Evolutionary conservation across 2,113 vertebrate species (phyloP), one percentile per base, ranked within the genome.

Genomic region (Megaceryle torquata): DNA sequence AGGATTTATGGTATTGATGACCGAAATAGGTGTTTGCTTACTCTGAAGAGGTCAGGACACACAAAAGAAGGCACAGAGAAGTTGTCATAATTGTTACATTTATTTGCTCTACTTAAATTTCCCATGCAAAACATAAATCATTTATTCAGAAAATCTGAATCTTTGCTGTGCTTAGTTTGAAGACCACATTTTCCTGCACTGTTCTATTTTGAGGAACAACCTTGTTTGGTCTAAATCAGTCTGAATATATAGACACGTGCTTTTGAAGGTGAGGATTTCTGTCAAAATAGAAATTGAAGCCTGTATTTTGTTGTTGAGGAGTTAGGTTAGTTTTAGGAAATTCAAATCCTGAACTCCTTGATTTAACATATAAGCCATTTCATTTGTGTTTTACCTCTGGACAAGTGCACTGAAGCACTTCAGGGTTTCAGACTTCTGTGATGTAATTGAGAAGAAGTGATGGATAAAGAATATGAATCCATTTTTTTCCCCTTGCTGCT

Each of bases 361-460:
- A 11, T 61, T 88, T 65, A 29, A 39, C 1, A 2, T 35, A 6
- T 4, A 26, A 68, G 7, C 33, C 24, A 18, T 81, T 89, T 77
- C 3, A 26, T 83, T 80, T 80, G 15, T 48, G 15, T 61, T 88
- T 88, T 90, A 57, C 9, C 20, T 50, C 28, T 80, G 63, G 25
- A 59, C 53, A 53, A 43, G 15, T 0, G 0, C 79, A 26, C 11
- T 71, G 53, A 82, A 80, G 69, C 10, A 7, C 5, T 46, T 75
- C 15, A 0, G 2, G 11, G 17, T 92, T 86, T 90, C 93, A 80
- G 54, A 14, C 22, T 61, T 95, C 19, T 69, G 67, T 68, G 33
- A 26, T 53, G 15, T 9, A 51, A 3, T 29, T 86, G 22, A 76
- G 24, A 79, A 84, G 61, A 56, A 26, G 16, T 65, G 35, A 43